A percentile compares a stretch with the other conserved stretches of the same genome.
Evolutionary conservation across 1,140 invertebrate genomes (phyloP).

Genomic region (Diprion similis): DNA sequence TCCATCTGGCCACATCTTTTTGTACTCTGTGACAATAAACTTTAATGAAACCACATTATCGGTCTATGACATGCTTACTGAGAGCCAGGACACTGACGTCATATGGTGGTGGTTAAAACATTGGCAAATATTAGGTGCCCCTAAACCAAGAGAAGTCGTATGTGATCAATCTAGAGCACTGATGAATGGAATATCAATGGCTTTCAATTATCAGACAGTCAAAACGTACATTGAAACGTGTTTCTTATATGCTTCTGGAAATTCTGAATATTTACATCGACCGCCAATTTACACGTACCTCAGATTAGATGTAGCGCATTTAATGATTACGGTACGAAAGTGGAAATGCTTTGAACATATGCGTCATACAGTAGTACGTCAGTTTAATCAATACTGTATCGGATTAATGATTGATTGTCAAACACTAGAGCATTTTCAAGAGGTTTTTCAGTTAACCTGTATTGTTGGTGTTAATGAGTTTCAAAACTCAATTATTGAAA

Average conservation of each 20-base stretch:
- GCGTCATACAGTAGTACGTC: conserved; percentile 6
- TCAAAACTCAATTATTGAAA: background rate
- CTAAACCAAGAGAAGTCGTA: background rate
- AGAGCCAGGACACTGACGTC: conserved; percentile 7
- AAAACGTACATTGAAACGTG: conserved; percentile 12
- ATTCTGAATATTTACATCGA: background rate
- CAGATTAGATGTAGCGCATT: conserved; percentile 28
- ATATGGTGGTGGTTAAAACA: conserved; percentile 3
- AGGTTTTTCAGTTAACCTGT: conserved; percentile 17
- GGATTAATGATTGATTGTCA: conserved; percentile 24
- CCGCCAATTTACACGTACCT: conserved; percentile 14
- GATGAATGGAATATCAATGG: background rate
- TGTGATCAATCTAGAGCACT: conserved; percentile 6
- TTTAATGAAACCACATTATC: conserved; percentile 9
- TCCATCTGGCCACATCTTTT: conserved; percentile 8
- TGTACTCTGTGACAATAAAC: conserved; percentile 13
- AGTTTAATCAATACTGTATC: conserved; percentile 22
- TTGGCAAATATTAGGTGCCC: conserved; percentile 5
- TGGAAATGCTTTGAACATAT: conserved; percentile 22
- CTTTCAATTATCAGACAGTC: conserved; percentile 12
- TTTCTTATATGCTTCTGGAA: conserved; percentile 5
- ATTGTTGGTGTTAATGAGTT: background rate
- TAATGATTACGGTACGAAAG: conserved; percentile 8
- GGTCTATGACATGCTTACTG: conserved; percentile 9
- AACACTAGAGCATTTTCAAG: conserved; percentile 19